Evolutionary conservation across 2,888 invertebrate genomes (phyloP).

Genomic region (Caenorhabditis panamensis): DNA sequence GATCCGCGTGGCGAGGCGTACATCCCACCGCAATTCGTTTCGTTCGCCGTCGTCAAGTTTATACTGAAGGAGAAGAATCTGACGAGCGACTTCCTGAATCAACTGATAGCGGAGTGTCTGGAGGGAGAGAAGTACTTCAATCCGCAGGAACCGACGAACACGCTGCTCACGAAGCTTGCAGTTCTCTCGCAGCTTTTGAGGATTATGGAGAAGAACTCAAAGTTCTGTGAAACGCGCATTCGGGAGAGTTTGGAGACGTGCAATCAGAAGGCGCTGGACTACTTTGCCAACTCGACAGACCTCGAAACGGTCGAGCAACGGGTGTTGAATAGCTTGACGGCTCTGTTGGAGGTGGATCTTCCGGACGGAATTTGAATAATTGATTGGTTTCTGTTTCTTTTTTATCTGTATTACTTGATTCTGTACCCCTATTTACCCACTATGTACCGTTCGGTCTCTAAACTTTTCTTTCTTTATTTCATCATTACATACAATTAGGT

Average conservation of each 20-base stretch:
- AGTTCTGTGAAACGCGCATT: slow-evolving; percentile 11
- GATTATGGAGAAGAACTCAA: slow-evolving; percentile 25
- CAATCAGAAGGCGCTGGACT: slow-evolving; percentile 10
- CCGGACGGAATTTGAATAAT: slow-evolving; percentile 21
- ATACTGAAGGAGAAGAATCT: slow-evolving; percentile 28
- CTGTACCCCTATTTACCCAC: not conserved
- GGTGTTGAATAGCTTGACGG: slow-evolving; percentile 35
- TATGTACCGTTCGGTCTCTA: slow-evolving; percentile 3
- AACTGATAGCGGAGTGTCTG: not conserved
- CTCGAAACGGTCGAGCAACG: slow-evolving; percentile 21
- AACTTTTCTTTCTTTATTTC: not conserved
- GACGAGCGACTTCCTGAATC: not conserved
- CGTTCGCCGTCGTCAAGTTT: slow-evolving; percentile 32
- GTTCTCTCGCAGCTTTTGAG: slow-evolving; percentile 20
- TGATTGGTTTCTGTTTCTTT: not conserved
- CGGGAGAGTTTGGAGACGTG: slow-evolving; percentile 18
- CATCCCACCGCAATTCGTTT: slow-evolving; percentile 17
- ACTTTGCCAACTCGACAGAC: slow-evolving; percentile 21
- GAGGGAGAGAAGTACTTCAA: slow-evolving; percentile 12
- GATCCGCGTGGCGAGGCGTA: slow-evolving; percentile 47
- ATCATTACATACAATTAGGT: slow-evolving; percentile 2
- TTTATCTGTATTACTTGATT: not conserved
- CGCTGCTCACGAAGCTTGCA: slow-evolving; percentile 1
- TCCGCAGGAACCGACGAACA: not conserved
- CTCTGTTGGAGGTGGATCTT: slow-evolving; percentile 32